phyloP scores from a whole-genome alignment of 1,140 invertebrate genomes.

The Drosophila funebris region DNA sequence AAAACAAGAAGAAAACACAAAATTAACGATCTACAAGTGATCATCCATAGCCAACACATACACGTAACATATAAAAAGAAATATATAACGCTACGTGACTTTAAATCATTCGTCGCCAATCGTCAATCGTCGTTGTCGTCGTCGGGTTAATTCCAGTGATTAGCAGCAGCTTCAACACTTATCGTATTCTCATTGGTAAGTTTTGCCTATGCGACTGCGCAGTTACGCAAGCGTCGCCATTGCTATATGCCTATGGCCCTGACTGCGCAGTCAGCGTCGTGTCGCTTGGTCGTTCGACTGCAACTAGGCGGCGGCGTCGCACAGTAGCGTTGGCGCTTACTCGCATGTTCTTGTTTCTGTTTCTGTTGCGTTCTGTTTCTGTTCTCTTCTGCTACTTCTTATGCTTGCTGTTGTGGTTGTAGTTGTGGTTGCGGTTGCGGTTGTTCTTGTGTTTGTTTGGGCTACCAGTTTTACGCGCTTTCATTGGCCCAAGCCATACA shows the following conservation, averaged over 20 bases:
- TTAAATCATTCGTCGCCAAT: neutral
- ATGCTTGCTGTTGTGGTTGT: neutral
- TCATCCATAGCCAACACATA: neutral
- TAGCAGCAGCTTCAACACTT: constrained; percentile 20
- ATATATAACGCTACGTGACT: neutral
- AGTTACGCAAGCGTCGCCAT: constrained; percentile 50
- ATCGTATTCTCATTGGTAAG: constrained; percentile 41
- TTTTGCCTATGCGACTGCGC: constrained; percentile 39
- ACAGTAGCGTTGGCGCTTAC: constrained; percentile 54
- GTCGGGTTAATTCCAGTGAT: constrained; percentile 44
- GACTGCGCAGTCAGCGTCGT: constrained; percentile 32
- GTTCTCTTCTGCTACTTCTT: neutral
- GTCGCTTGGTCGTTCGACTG: too few relatives aligned
- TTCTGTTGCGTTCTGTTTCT: constrained; percentile 17
- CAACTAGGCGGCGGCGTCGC: constrained; percentile 52
- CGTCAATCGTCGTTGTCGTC: neutral
- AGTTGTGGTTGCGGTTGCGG: neutral
- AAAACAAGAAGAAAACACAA: constrained; percentile 17
- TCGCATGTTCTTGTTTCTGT: constrained; percentile 41
- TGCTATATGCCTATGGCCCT: constrained; percentile 1
- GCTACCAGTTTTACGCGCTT: constrained; percentile 83
- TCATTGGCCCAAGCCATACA: constrained; percentile 69
- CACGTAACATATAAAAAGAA: constrained; percentile 1
- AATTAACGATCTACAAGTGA: constrained; percentile 8
- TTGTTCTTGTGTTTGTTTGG: constrained; percentile 34